Evolutionary conservation across 2,888 invertebrate species (phyloP).

Genomic region (Epistrophella euchroma): DNA sequence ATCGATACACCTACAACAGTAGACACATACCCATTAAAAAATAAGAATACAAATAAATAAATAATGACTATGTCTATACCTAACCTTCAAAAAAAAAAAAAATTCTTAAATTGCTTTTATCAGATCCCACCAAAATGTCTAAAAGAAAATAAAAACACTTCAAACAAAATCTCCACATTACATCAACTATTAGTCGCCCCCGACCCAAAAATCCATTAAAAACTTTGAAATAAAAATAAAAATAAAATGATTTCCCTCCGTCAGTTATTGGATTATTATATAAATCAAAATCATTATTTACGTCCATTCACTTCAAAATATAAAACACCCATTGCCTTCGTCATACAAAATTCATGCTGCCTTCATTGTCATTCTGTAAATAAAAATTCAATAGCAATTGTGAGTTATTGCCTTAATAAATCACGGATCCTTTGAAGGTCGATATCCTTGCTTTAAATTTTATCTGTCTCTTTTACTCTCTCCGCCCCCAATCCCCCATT

Average conservation of each 20-base stretch:
- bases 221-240: slow-evolving; percentile 1
- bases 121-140: background rate
- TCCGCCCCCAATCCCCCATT: background rate
- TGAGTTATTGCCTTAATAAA: slow-evolving; percentile 73
- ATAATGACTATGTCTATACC: background rate
- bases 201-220: slow-evolving; percentile 15
- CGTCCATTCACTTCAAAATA: slow-evolving; percentile 18
- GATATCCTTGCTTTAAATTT: slow-evolving; percentile 47
- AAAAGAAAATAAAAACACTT: background rate
- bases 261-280: slow-evolving; percentile 37
- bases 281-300: slow-evolving; percentile 66
- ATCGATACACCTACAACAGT: too few species aligned
- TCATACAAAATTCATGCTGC: slow-evolving; percentile 14
- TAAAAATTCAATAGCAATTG: slow-evolving; percentile 72
- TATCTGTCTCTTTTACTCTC: background rate
- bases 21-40: background rate
- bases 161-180: background rate
- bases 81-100: too few species aligned
- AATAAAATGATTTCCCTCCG: slow-evolving; percentile 3
- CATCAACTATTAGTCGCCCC: background rate
- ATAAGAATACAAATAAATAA: background rate
- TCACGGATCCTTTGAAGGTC: slow-evolving; percentile 60
- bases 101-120: background rate
- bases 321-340: slow-evolving; percentile 9
- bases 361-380: slow-evolving; percentile 72